phyloP scores from a whole-genome alignment of 2,797 vertebrate genomes.

The Pogoniulus pusillus region DNA sequence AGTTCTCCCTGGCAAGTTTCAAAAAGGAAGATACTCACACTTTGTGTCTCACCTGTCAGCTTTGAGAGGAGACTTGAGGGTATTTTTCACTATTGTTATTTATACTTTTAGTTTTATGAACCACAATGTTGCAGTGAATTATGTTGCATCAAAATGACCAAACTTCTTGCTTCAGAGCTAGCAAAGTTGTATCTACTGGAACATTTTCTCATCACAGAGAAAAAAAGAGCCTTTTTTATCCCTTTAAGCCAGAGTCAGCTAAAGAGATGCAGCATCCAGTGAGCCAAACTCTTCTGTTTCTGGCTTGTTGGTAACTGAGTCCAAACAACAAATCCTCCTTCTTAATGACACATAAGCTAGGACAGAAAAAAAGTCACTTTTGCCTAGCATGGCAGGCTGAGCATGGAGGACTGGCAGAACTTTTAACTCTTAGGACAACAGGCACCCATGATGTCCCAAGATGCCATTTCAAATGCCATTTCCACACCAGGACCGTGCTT shows the following conservation, averaged over 20 bases:
- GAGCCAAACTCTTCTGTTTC: not conserved
- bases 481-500: not conserved
- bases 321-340: not conserved
- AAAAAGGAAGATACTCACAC: not conserved
- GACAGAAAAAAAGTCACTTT: not conserved
- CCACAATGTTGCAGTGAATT: not conserved
- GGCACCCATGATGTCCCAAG: not conserved
- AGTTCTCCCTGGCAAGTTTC: not conserved
- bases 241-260: not conserved
- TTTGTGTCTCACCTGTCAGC: not conserved
- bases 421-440: not conserved
- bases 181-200: not conserved
- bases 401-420: not conserved
- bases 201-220: not conserved
- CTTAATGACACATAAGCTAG: rapidly evolving
- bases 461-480: not conserved
- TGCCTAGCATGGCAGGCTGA: not conserved
- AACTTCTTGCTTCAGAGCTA: not conserved
- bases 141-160: not conserved
- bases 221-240: not conserved
- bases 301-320: not conserved
- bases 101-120: not conserved
- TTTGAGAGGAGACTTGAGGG: not conserved
- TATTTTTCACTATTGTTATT: not conserved
- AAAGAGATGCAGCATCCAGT: not conserved